Percentiles rank a stretch among this genome's conserved stretches.
Evolutionary conservation across 2,113 vertebrate species (phyloP).

Genomic region (Grus americana): DNA sequence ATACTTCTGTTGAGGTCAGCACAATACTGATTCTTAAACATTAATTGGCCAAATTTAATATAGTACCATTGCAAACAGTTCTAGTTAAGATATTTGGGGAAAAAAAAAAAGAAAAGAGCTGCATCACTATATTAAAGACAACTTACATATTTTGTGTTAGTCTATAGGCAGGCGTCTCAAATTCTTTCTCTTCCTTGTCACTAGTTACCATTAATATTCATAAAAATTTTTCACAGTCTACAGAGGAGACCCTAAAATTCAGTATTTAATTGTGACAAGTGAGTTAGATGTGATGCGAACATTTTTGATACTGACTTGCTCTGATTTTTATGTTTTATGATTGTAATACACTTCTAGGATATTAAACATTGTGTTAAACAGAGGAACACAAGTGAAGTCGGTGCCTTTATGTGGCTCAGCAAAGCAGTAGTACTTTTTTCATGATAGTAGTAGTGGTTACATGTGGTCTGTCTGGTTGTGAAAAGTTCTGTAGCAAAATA

Average conservation of each 20-base stretch:
- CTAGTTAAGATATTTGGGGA: not conserved
- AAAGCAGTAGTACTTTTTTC: slow-evolving; percentile 7
- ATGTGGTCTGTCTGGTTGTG: slow-evolving; percentile 27
- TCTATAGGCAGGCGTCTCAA: not conserved
- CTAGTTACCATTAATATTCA: not conserved
- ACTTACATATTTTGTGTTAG: not conserved
- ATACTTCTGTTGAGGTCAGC: not conserved
- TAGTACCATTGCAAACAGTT: not conserved
- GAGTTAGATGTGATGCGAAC: not conserved
- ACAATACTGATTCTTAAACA: not conserved
- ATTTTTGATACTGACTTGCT: not conserved
- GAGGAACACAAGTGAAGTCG: not conserved
- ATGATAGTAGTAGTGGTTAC: not conserved
- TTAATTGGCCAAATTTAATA: not conserved
- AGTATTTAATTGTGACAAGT: not conserved
- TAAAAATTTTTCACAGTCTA: not conserved
- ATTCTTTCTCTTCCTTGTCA: not conserved
- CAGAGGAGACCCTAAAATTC: not conserved
- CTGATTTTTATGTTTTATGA: not conserved
- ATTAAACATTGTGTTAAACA: not conserved
- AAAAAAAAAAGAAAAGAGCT: not conserved
- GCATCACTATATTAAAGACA: not conserved
- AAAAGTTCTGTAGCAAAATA: slow-evolving; percentile 26
- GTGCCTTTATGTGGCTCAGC: not conserved
- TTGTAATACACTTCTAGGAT: not conserved